Evolutionary conservation across 2,113 vertebrate genomes (phyloP), one percentile per base, ranked within the genome.

Genomic region (Argyrosomus japonicus): DNA sequence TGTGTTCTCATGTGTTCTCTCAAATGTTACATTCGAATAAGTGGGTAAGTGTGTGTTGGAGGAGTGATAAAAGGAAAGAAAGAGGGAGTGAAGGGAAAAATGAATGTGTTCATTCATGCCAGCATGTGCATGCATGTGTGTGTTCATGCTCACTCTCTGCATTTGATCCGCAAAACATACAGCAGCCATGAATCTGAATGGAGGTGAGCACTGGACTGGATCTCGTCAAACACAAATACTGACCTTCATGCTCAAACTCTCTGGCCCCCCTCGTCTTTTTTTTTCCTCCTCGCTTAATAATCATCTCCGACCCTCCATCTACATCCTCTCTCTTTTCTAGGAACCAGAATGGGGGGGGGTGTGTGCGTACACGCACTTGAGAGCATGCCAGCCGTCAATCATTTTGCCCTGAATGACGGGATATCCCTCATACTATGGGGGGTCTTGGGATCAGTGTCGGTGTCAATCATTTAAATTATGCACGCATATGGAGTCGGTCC

Each of bases 81-180:
- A 56, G 8, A 45, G 21, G 67, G 50, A 56, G 73, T 27, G 50
- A 68, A 68, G 15, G 29, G 56, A 18, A n/a, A 71, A 79, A 82
- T 83, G 45, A 87, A 81, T 77, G 57, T 25, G 45, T 76, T 87
- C 68, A 91, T 92, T 91, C 79, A 89, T 57, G 47, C 43, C 48
- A 48, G 61, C 15, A 19, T 81, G 56, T 80, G 72, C 71, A 69
- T 60, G 60, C 21, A 32, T 84, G 71, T 82, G 60, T 73, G 71
- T 57, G 58, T 83, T 68, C 32, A 82, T 79, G 54, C 65, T 79
- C 67, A 27, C 43, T 74, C 68, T 72, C 27, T 40, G 27, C n/a
- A 0, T 87, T 77, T 88, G 69, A 87, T 86, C 64, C 77, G 73
- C 25, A 70, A 87, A 89, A 72, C 63, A 84, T 68, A 68, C 75